A percentile compares a stretch with the other conserved stretches of the same genome.
Conservation (phyloP, 2,113 vertebrate genomes). For the Plecturocebus donacophilus region DNA sequence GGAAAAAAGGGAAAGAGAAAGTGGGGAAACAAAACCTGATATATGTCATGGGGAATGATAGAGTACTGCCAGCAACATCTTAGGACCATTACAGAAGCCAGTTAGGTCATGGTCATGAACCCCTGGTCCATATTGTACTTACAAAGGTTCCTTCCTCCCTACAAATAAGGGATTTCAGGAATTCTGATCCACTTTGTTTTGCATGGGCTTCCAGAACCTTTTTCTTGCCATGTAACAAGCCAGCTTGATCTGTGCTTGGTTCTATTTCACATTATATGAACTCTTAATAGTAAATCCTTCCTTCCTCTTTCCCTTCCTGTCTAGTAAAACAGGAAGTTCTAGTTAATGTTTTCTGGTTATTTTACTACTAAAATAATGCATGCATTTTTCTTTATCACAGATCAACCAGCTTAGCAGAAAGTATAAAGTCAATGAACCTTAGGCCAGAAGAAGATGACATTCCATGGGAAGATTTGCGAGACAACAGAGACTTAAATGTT, state of each 20-base stretch:
- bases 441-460: slow-evolving; percentile 97
- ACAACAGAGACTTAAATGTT: slow-evolving; percentile 97
- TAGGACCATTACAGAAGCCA: neutral
- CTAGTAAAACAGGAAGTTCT: slow-evolving; percentile 4
- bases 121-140: neutral
- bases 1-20: neutral
- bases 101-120: neutral
- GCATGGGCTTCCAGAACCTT: neutral
- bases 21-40: neutral
- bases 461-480: slow-evolving; percentile 94
- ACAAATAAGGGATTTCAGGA: neutral
- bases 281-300: neutral
- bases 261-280: neutral
- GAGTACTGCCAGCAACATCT: neutral
- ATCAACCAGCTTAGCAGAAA: slow-evolving; percentile 95
- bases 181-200: neutral
- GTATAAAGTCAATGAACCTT: slow-evolving; percentile 96
- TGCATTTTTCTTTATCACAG: slow-evolving; percentile 80
- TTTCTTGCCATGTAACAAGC: neutral
- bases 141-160: neutral
- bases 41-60: neutral
- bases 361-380: slow-evolving; percentile 50
- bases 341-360: neutral
- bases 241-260: neutral
- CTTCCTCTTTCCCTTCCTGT: neutral